phyloP scores from a whole-genome alignment of 2,797 vertebrate species.

The Urocyon cinereoargenteus region DNA sequence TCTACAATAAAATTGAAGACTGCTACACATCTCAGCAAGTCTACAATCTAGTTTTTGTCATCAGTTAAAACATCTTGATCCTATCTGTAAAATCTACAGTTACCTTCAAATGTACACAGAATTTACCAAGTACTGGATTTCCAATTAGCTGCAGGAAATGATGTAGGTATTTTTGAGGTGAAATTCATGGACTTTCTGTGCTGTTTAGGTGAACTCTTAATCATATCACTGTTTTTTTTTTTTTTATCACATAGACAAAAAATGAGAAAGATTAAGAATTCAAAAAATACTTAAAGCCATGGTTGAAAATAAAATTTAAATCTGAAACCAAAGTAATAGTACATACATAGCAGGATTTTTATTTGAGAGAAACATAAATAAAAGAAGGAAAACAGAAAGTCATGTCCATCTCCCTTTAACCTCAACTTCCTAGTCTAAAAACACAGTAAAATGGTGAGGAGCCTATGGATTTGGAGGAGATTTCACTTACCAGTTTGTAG shows the following conservation, averaged over 20 bases:
- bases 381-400: conserved; percentile 4
- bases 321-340: conserved; percentile 17
- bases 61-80: conserved; percentile 9
- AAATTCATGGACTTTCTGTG: not conserved
- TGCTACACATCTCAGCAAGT: not conserved
- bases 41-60: not conserved
- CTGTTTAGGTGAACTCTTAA: not conserved
- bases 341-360: not conserved
- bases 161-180: not conserved
- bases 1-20: conserved; percentile 8
- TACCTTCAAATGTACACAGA: not conserved
- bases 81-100: conserved; percentile 26
- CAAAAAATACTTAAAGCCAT: not conserved
- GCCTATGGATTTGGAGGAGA: not conserved
- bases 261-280: conserved; percentile 29
- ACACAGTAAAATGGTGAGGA: not conserved
- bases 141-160: not conserved
- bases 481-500: not conserved
- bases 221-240: not conserved
- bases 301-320: conserved; percentile 1
- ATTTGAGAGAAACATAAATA: conserved; percentile 36
- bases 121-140: not conserved
- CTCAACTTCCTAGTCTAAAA: conserved; percentile 24
- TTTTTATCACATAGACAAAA: not conserved
- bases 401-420: not conserved